Percentiles rank a stretch among this genome's conserved stretches.
These are phyloP conservation scores for Lasaia peninsularis DNA, from an alignment of 1,140 invertebrate species.

Conservation along the genomic window DNA sequence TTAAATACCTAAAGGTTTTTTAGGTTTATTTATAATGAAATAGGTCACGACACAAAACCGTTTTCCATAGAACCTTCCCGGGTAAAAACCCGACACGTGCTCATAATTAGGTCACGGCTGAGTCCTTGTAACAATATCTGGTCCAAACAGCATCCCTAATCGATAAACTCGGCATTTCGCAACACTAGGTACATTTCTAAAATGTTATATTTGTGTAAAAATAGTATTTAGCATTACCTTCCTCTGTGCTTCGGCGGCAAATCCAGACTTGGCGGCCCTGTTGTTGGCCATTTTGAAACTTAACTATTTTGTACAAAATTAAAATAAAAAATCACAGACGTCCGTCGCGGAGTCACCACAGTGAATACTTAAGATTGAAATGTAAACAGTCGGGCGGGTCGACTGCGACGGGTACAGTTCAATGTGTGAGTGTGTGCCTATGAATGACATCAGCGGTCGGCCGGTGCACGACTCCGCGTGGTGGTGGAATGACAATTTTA, in stretches of 20 bases:
- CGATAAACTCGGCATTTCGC: constrained; percentile 41
- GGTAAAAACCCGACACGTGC: not conserved
- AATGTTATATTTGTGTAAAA: constrained; percentile 16
- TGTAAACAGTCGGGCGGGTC: constrained; percentile 61
- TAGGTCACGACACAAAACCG: not conserved
- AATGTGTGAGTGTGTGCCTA: constrained; percentile 63
- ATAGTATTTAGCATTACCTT: constrained; percentile 82
- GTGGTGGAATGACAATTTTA: constrained; percentile 20
- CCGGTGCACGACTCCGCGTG: constrained; percentile 40
- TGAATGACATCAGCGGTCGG: constrained; percentile 67
- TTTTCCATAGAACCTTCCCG: not conserved
- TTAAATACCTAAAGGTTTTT: too few relatives aligned
- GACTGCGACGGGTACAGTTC: constrained; percentile 38
- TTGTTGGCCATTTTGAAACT: constrained; percentile 86
- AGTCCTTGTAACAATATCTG: constrained; percentile 62
- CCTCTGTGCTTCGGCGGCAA: constrained; percentile 94
- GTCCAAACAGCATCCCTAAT: constrained; percentile 64
- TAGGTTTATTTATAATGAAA: not conserved
- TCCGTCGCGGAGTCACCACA: constrained; percentile 58
- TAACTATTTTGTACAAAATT: constrained; percentile 57
- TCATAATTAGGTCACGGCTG: constrained; percentile 60
- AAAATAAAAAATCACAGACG: constrained; percentile 70
- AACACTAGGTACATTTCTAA: constrained; percentile 21
- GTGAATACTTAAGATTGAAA: constrained; percentile 41
- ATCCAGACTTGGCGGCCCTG: constrained; percentile 94